Conservation (phyloP, 2,797 vertebrate species). For the Epinephelus coioides region DNA sequence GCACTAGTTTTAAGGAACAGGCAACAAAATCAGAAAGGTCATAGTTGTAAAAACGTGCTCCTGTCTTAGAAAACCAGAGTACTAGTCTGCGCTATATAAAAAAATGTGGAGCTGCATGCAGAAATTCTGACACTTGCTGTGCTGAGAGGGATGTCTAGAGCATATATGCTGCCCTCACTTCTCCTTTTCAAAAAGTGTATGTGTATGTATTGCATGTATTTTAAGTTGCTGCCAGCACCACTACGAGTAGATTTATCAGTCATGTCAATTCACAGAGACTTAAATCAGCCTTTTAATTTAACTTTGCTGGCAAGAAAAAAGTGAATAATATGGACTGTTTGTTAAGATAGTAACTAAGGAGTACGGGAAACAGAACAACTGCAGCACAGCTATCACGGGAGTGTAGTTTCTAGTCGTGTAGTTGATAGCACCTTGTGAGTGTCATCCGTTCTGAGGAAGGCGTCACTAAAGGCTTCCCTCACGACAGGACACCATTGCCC, state of each 20-base stretch:
- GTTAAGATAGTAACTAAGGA: too few species aligned
- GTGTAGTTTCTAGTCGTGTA: not conserved
- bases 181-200: not conserved
- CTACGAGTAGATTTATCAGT: not conserved
- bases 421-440: slow-evolving; percentile 24
- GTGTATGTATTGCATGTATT: not conserved
- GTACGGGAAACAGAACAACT: not conserved
- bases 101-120: not conserved
- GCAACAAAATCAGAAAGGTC: slow-evolving; percentile 8
- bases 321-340: not conserved
- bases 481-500: slow-evolving; percentile 3
- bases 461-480: slow-evolving; percentile 1
- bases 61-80: slow-evolving; percentile 17
- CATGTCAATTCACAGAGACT: not conserved
- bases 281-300: not conserved
- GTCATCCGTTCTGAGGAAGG: slow-evolving; percentile 23
- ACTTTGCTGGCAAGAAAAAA: not conserved
- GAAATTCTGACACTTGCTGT: not conserved
- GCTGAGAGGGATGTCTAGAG: not conserved
- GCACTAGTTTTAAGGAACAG: slow-evolving; percentile 20
- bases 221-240: not conserved
- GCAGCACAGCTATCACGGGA: not conserved
- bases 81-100: not conserved
- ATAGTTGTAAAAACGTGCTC: not conserved
- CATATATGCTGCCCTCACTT: not conserved